Evolutionary conservation across 2,797 vertebrate species (phyloP), one percentile per base, ranked within the genome.

Genomic region (Enteromius radiatus): DNA sequence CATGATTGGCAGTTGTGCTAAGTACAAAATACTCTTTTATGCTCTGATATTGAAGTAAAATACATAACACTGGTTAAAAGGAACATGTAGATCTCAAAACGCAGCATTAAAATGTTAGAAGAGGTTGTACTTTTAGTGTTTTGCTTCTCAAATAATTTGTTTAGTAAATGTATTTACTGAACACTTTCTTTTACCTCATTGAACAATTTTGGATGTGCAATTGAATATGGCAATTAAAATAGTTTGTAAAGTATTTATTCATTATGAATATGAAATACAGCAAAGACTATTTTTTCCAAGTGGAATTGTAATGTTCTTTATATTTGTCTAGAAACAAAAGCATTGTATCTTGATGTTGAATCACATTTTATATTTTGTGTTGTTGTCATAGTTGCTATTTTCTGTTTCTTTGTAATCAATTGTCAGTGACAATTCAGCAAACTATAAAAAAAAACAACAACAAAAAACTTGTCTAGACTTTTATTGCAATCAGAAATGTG

Each of bases 401-500:
- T 70, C n/a, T 26, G 28, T 49, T 36, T 49, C 10, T 21, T 26
- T 64, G 31, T 81, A 33, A 73, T 4, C 11, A 69, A 1, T 63
- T 61, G 14, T 73, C 10, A 26, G 21, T 64, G 14, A 61, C 41
- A 41, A 21, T 65, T 52, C 7, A 64, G 28, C 4, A 80, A 33
- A 71, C 7, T 63, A 75, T n/a, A 7, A 3, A 76, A 59, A 28
- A 61, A 19, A 7, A 38, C 19, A 45, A 47, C 4, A 21, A 41
- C 59, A 84, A 41, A 43, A 77, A 33, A 26, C 4, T 41, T 0
- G 2, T 43, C 7, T 54, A 43, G 33, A 63, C n/a, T 41, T 41
- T 79, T 80, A 49, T 85, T 81, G 84, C 84, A 23, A 87, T 89
- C 45, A 43, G 10, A 69, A 52, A 71, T 70, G 0, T 74, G 83